phyloP scores from a whole-genome alignment of 1,140 invertebrate species.

The Lucilia cuprina region DNA sequence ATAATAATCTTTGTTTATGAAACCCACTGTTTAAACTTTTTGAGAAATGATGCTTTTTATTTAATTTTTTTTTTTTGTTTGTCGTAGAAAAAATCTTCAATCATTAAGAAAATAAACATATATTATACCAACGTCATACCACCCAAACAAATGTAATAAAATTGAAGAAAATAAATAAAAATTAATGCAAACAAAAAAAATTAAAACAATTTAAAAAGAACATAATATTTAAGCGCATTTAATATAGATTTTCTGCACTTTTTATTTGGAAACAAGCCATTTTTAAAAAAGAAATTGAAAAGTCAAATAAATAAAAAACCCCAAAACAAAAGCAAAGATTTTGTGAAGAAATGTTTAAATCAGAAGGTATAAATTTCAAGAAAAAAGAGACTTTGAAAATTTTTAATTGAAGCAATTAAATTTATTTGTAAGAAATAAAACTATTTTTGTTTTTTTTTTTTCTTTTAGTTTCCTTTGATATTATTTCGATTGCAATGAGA shows the following conservation, averaged over 20 bases:
- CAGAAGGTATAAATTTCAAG: not conserved
- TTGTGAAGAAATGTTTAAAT: not conserved
- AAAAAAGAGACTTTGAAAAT: not conserved
- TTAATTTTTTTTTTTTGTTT: not conserved
- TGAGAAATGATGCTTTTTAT: not conserved
- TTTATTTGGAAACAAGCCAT: not conserved
- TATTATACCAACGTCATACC: not conserved
- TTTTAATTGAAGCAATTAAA: too few relatives aligned
- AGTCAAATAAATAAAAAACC: not conserved
- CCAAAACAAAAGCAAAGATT: not conserved
- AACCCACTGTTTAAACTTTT: too few relatives aligned
- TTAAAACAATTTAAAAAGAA: not conserved
- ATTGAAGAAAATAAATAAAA: not conserved
- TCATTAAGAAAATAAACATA: not conserved
- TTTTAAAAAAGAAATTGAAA: not conserved
- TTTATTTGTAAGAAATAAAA: too few relatives aligned
- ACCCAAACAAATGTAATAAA: slow-evolving; percentile 9
- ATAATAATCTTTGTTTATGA: too few relatives aligned
- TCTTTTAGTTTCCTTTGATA: too few relatives aligned
- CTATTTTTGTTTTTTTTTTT: too few relatives aligned
- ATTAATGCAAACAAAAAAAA: not conserved
- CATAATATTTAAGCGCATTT: slow-evolving; percentile 14
- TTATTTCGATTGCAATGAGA: not conserved
- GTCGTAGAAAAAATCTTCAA: not conserved
- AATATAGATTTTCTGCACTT: slow-evolving; percentile 6